These are phyloP conservation scores for Nephrotoma guestfalica DNA, from an alignment of 2,888 invertebrate genomes.

Conservation along the genomic window DNA sequence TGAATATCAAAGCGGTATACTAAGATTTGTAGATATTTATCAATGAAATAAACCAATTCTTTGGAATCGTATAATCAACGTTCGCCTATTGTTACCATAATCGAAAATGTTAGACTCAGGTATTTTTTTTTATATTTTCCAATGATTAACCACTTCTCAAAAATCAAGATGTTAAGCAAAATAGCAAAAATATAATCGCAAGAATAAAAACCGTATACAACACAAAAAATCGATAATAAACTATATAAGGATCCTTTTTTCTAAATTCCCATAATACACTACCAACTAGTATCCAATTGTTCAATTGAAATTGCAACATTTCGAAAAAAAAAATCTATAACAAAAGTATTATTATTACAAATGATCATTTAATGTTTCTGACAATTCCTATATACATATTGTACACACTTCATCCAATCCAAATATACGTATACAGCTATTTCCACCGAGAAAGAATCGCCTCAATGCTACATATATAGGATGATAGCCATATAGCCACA, in stretches of 20 bases:
- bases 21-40: too few relatives aligned
- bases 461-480: background rate
- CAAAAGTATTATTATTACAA: slow-evolving; percentile 1
- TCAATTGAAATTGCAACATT: background rate
- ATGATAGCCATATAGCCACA: background rate
- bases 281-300: background rate
- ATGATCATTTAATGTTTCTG: slow-evolving; percentile 3
- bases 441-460: background rate
- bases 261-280: background rate
- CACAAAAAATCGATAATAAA: background rate
- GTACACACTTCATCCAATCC: background rate
- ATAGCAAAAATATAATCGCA: background rate
- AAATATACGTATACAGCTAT: background rate
- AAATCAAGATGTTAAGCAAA: background rate
- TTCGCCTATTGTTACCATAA: background rate
- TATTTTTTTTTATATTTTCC: background rate
- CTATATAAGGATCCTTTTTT: background rate
- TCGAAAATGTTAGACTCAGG: background rate
- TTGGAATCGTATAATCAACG: too few relatives aligned
- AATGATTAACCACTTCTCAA: background rate
- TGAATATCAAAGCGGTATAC: too few relatives aligned
- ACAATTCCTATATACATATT: background rate
- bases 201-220: background rate
- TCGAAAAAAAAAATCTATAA: background rate
- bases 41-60: too few relatives aligned